Base-by-base conservation (phyloP, 2,113 vertebrate species). In the Felis catus region DNA sequence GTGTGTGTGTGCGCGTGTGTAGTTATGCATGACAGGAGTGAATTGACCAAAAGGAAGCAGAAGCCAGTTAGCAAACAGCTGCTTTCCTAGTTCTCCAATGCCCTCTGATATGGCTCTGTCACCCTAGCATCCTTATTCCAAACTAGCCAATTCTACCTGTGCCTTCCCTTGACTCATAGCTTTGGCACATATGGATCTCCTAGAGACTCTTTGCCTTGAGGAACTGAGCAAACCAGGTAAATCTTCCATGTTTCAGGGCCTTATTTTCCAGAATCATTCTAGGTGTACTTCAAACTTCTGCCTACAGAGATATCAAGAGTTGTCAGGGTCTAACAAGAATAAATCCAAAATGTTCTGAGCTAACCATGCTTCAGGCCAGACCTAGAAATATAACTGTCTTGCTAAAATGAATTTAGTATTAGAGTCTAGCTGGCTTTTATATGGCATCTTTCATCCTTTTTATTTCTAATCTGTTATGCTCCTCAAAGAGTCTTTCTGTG, bases 321-420 rank as follows among this genome's bases (percentile, higher is more conserved):
- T 71, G 31, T 83, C 31, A 86, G 39, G 25, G 29, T 70, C 41
- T 81, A 53, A 51, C 41, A 90, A 61, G n/a, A 90, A 78, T 48
- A 82, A 78, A 65, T 76, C 2, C 21, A 78, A 71, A 85, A 79
- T 39, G n/a, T 66, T 87, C 25, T n/a, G 41, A 82, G 68, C 82
- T 91, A 91, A 83, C 65, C 68, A 45, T 94, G 33, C 5, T 83
- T 88, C 45, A 96, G 63, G 36, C 14, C 7, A 91, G 61, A 81
- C 3, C 65, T 63, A 84, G 78, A 94, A 74, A 87, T 85, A 74
- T 4, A 94, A 93, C 15, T 79, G 11, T 39, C 29, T 88, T 89
- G 39, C 25, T 81, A 76, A 97, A 97, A 93, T 31, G 7, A 93
- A 93, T 92, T 93, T 96, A 87, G 90, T 82, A 55, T 48, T 87